Conservation (phyloP, 2,888 invertebrate species). For the Scaptomyza polygonia region DNA sequence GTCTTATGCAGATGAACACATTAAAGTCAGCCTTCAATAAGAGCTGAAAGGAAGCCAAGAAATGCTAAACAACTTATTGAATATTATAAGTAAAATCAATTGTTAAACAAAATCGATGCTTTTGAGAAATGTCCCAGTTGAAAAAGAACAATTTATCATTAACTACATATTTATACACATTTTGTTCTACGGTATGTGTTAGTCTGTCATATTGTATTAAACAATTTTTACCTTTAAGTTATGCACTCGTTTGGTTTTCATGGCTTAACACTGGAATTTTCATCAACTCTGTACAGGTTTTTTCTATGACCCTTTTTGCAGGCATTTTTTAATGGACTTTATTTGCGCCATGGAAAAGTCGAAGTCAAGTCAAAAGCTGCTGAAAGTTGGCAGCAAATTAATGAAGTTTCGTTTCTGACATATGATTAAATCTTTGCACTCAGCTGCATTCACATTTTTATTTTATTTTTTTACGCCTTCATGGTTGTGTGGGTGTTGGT, state of each 20-base stretch:
- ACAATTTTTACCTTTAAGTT: slow-evolving; percentile 32
- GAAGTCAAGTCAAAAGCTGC: slow-evolving; percentile 47
- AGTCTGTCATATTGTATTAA: not conserved
- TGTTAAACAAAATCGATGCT: too few species aligned
- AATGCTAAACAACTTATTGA: too few species aligned
- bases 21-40: too few species aligned
- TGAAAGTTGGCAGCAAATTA: slow-evolving; percentile 65
- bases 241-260: slow-evolving; percentile 37
- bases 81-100: too few species aligned
- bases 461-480: not conserved
- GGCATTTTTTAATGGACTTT: slow-evolving; percentile 48
- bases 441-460: slow-evolving; percentile 35
- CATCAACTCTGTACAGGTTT: not conserved
- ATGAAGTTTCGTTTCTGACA: slow-evolving; percentile 69
- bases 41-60: too few species aligned
- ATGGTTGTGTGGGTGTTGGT: not conserved
- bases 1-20: too few species aligned
- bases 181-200: not conserved
- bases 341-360: slow-evolving; percentile 37
- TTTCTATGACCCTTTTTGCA: slow-evolving; percentile 28
- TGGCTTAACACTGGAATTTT: not conserved
- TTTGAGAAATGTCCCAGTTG: too few species aligned
- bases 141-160: too few species aligned
- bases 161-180: too few species aligned
- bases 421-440: slow-evolving; percentile 75